Evolutionary conservation across 2,113 vertebrate genomes (phyloP).

Genomic region (Corythornis vintsioides): DNA sequence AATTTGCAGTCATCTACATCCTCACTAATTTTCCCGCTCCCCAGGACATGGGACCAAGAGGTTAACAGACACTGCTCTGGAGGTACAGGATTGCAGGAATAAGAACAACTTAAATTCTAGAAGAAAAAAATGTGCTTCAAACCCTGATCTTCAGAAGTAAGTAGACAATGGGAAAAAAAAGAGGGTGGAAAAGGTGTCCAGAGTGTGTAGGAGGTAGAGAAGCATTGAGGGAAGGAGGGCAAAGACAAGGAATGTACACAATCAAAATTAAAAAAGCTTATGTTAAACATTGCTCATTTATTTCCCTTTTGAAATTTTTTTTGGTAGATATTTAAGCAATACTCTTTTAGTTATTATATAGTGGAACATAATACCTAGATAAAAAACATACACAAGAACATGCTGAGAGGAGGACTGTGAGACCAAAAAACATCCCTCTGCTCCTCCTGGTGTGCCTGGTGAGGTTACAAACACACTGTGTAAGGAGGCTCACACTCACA

Average conservation of each 20-base stretch:
- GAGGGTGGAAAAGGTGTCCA: not conserved
- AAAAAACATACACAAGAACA: not conserved
- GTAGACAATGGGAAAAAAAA: constrained; percentile 10
- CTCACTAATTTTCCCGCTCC: not conserved
- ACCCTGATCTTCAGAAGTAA: not conserved
- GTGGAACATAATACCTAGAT: not conserved
- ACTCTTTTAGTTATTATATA: not conserved
- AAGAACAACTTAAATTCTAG: not conserved
- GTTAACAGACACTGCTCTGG: not conserved
- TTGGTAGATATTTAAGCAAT: not conserved
- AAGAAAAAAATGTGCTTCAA: not conserved
- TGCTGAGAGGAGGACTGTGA: not conserved
- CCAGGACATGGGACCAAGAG: not conserved
- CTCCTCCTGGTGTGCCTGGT: not conserved
- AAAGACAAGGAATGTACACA: not conserved
- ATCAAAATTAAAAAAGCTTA: constrained; percentile 22
- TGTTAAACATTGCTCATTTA: constrained; percentile 11
- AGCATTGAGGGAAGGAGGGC: not conserved
- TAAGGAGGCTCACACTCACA: accelerated
- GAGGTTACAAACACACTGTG: not conserved
- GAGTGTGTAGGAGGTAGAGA: not conserved
- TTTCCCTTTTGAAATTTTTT: not conserved
- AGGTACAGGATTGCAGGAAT: not conserved
- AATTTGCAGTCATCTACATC: not conserved
- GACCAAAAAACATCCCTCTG: not conserved